Evolutionary conservation across 1,140 invertebrate species (phyloP), one percentile per base, ranked within the genome.

Genomic region (Hypothenemus hampei): DNA sequence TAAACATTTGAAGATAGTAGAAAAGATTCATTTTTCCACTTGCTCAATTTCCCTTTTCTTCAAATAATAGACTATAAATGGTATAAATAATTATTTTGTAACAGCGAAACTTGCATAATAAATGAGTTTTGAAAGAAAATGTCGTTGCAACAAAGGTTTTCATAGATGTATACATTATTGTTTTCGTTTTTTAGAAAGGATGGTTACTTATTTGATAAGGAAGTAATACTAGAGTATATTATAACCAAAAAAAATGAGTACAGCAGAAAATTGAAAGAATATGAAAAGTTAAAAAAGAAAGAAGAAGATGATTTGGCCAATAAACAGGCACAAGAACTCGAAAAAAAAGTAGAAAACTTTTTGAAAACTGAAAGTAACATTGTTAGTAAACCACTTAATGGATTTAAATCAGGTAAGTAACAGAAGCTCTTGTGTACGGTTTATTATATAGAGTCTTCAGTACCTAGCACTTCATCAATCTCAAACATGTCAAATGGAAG

Each of bases 141-240:
- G n/a, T n/a, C n/a, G n/a, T n/a, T n/a, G n/a, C 36, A 23, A 46
- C 10, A 13, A 39, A 26, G 24, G n/a, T n/a, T n/a, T n/a, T n/a
- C n/a, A n/a, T n/a, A n/a, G n/a, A n/a, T n/a, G n/a, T n/a, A n/a
- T n/a, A n/a, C n/a, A n/a, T n/a, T n/a, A n/a, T n/a, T 39, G 16
- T 39, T 1, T 22, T 18, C 4, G n/a, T 36, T n/a, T 72, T 73
- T n/a, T 45, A 90, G 88, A 5, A 84, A 86, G 70, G 89, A 98
- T 68, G 97, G 97, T 0, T 95, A 87, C 71, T 75, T 99, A 0
- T 99, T 91, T 75, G 97, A 99, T 65, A 97, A 98, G 71, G 94
- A 98, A 81, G 88, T 95, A 2, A 93, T 99, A 60, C 69, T 99
- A 6, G 87, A 97, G 69, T 99, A 98, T 63, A 89, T 99, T 45